A percentile compares a stretch with the other conserved stretches of the same genome.
phyloP scores from a whole-genome alignment of 2,888 invertebrate genomes.

The Chouioia cunea region DNA sequence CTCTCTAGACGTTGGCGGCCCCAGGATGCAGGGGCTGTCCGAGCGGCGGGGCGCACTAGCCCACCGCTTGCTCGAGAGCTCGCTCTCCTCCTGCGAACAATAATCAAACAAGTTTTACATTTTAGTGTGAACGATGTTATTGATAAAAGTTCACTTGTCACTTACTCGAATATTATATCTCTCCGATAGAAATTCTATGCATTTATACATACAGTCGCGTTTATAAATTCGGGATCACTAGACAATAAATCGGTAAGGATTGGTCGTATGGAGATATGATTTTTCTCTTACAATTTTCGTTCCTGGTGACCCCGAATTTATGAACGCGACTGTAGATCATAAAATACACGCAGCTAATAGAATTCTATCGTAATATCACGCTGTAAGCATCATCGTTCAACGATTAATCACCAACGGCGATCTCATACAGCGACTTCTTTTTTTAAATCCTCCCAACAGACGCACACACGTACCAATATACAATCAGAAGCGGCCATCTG shows the following conservation, averaged over 20 bases:
- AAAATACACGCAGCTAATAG: not conserved
- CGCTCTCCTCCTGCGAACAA: constrained; percentile 77
- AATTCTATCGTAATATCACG: not conserved
- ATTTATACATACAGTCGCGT: no score
- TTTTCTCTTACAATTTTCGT: no score
- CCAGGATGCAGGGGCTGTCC: constrained; percentile 67
- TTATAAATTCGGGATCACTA: no score
- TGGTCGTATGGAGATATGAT: no score
- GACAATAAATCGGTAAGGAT: no score
- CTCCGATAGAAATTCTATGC: no score
- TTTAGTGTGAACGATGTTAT: no score
- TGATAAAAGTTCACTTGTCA: no score
- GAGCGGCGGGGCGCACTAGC: constrained; percentile 77
- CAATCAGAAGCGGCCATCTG: not conserved
- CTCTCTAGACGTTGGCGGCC: constrained; percentile 68
- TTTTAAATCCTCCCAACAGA: constrained; percentile 19
- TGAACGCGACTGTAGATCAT: no score
- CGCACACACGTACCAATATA: not conserved
- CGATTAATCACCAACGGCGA: not conserved
- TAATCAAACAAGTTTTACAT: constrained; percentile 28
- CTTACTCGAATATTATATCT: no score
- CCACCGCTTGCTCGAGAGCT: constrained; percentile 78
- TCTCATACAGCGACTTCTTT: constrained; percentile 37
- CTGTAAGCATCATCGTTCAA: not conserved
- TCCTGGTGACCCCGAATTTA: no score